Base-by-base conservation (phyloP, 2,888 invertebrate species). In the Tigriopus californicus region DNA sequence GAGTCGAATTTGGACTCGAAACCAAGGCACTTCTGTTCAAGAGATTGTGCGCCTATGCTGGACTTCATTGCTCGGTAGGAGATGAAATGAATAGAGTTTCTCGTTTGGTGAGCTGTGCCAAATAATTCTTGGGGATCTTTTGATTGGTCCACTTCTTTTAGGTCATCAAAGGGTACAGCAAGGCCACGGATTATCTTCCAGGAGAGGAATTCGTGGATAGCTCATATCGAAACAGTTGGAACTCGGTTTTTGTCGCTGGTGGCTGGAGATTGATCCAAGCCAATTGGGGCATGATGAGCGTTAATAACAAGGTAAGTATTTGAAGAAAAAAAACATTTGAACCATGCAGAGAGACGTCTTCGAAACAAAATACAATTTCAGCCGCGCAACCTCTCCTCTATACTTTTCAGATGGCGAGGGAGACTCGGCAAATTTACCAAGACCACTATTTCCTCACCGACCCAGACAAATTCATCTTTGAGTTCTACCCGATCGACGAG, bases 1-100 rank as follows among this genome's bases (percentile, higher is more conserved):
- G 59, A 10, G 59, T 59, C 15, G 59, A 59, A 52, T 59, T 59
- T 44, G 59, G 59, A 6, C 52, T 59, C 12, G 59, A 59, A 20
- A 52, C 49, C 42, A 59, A 59, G 49, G 59, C 59, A 2, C 52
- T 59, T 8, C 22, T 59, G n/a, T 52, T 49, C 22, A 59, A 59
- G 25, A 52, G 49, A 52, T 24, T 59, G 13, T 59, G 59, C 41
- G 51, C 59, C 22, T 59, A 59, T 49, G 59, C 52, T 15, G 59
- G 59, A 13, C 52, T 59, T 18, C 59, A 59, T 25, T 56, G 56
- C 22, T 44, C 33, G 33, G 33, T 33, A 33, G 3, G 33, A 33
- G 33, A 33, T 33, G 33, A 33, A 33, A 33, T 33, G 33, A 33
- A 33, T 33, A 8, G 33, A 51, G 20, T 51, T 5, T 22, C 3